Base-by-base conservation (phyloP, 2,888 invertebrate genomes). In the Coenonympha arcania region DNA sequence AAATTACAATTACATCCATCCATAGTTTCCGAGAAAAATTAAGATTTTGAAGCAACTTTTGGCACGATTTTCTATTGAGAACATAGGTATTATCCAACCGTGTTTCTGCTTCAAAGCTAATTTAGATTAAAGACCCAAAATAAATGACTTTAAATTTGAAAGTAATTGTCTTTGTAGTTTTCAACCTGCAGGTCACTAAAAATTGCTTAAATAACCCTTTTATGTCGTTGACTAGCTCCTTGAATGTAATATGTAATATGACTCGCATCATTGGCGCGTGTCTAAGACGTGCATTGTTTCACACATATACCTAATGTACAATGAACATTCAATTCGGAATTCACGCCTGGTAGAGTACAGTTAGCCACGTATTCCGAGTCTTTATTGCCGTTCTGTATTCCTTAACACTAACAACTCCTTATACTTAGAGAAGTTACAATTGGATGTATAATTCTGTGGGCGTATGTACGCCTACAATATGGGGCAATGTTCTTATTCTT, bases 281-380 rank as follows among this genome's bases (percentile, higher is more conserved):
- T 54, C 58, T 53, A 43, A 57, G 48, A 54, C 58, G 55, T 58
- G 60, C 55, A 51, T 57, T 59, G 60, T 61, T 54, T 56, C 53
- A 40, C 40, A 46, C 24, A 40, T 36, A 40, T n/a, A n/a, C n/a
- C n/a, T n/a, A n/a, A n/a, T 45, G 20, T 49, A 53, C 46, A 53
- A 49, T 47, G 31, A 41, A 52, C 44, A 44, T 47, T 52, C 40
- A 47, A 52, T 52, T 50, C 26, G 20, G 40, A 47, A 53, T 53
- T 46, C 49, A 37, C 46, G 46, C 43, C 42, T 15, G 36, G 30
- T 49, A 53, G 39, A 26, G 43, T 49, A 53, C 42, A 26, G 43
- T 48, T 22, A 33, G 49, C 37, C 37, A 15, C 49, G 37, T 40
- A 24, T 41, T 26, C 26, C 19, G 22, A 30, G 13, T 22, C 13